Evolutionary conservation across 2,888 invertebrate species (phyloP), one percentile per base, ranked within the genome.

Genomic region (Agrochola litura): DNA sequence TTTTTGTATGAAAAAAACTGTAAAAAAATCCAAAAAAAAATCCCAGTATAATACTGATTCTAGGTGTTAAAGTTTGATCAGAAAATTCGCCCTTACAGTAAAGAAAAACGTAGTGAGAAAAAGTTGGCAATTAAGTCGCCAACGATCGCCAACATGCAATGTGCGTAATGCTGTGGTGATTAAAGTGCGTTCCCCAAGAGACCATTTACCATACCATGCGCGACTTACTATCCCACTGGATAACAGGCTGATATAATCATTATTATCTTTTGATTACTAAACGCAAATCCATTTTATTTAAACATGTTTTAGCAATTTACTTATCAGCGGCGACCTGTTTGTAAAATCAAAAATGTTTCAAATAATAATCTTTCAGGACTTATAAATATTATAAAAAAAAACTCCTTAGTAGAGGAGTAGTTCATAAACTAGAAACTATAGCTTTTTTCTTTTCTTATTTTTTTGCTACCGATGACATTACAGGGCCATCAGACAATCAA

Each of bases 291-390:
- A 9, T 58, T 52, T 58, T 16, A 22, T 70, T 65, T 25, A 52
- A 70, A 77, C 77, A 70, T 46, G 64, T 43, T 60, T 58, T 46
- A 46, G 64, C 78, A 70, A 70, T 77, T 22, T 9, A 65, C 70
- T 43, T 70, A 77, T 78, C 77, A 52, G 41, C 6, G 41, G 46
- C n/a, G 12, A 43, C 22, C 9, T 30, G 30, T 63, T 61, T 52
- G 8, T 61, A 52, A 61, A 52, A 41, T 52, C 16, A 9, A 19
- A 41, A 22, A 22, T 8, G 14, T 41, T 52, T 60, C 4, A 49
- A 46, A 25, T 41, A 49, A 30, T 30, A 41, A 16, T 37, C 2
- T 63, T 30, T 12, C 12, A 37, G 22, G 30, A 66, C 12, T 12
- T 37, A 37, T 10, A 49, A 19, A 49, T 25, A 43, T 56, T n/a